Base-by-base conservation (phyloP, 2,113 vertebrate genomes). In the Acanthisitta chloris region DNA sequence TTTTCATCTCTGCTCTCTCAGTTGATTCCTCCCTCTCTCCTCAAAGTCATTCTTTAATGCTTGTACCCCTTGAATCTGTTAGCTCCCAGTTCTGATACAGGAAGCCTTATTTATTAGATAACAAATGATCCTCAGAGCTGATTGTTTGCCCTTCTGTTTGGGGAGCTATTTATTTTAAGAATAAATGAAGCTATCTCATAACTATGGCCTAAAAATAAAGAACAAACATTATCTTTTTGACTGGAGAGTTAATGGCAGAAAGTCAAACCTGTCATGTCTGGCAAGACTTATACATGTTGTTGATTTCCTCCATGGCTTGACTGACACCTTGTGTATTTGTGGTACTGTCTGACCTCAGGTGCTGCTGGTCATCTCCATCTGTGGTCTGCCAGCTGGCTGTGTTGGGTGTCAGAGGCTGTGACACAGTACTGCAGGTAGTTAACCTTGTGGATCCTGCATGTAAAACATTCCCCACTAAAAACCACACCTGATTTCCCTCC, bases 91-190 rank as follows among this genome's bases (percentile, higher is more conserved):
- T 88, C 31, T 81, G 24, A 14, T 1, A 36, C 57, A 67, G 45
- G 42, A 78, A 62, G 23, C 38, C 20, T 62, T 81, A 29, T 88
- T 91, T 69, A 14, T 77, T 52, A 61, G 69, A 34, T 25, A 77
- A 61, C 16, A 85, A 40, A 36, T 74, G 20, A 43, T 88, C 62
- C 45, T 82, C 7, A 8, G 31, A 33, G 54, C 38, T 83, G 69
- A 36, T 48, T 59, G 57, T 49, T 95, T 80, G 36, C 25, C 21
- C 31, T 78, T 17, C 54, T 69, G 10, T 48, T 70, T 61, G 49
- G 31, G 31, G 28, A 84, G 49, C 24, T 64, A 20, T 72, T 92
- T 81, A 24, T 73, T 87, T 58, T 58, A 84, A 84, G 72, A 87
- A 84, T 14, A 57, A 69, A 69, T 64, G 5, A 54, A 59, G 17